Conservation (phyloP, 2,113 vertebrate species). For the Archocentrus centrarchus region DNA sequence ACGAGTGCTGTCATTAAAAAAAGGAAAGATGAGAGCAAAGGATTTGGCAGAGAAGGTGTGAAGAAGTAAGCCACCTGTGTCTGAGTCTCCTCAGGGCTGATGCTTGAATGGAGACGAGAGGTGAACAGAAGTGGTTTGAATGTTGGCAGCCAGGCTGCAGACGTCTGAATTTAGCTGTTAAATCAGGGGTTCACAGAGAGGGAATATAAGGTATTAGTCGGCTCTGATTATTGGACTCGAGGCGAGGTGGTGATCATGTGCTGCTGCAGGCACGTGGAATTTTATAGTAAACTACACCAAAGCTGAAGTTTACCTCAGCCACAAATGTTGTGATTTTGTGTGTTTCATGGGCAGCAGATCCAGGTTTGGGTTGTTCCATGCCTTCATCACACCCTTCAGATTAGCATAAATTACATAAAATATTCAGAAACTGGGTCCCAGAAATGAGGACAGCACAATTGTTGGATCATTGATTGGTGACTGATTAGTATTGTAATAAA, state of each 20-base stretch:
- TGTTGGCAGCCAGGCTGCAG: fast-evolving
- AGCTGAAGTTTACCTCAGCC: neutral
- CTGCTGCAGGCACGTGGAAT: no score
- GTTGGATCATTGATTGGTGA: no score
- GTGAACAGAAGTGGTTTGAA: neutral
- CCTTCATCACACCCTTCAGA: neutral
- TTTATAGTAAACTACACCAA: no score
- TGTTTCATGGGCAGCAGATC: fast-evolving
- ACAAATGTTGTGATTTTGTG: neutral
- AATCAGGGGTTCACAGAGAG: neutral
- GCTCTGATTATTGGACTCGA: fast-evolving
- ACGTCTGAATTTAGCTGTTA: fast-evolving
- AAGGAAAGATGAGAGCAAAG: neutral
- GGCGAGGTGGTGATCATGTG: neutral
- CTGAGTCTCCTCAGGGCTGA: neutral
- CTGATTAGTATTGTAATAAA: no score
- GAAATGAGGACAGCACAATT: no score
- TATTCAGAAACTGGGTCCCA: no score
- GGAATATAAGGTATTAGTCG: fast-evolving
- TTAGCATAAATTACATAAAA: fast-evolving
- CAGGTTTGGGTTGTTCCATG: neutral
- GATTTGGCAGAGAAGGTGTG: neutral
- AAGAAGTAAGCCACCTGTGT: slow-evolving; percentile 2
- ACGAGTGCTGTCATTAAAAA: neutral
- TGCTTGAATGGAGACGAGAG: neutral